Percentiles rank a stretch among this genome's conserved stretches.
phyloP scores from a whole-genome alignment of 2,888 invertebrate species.

The Lasioglossum leucozonium region DNA sequence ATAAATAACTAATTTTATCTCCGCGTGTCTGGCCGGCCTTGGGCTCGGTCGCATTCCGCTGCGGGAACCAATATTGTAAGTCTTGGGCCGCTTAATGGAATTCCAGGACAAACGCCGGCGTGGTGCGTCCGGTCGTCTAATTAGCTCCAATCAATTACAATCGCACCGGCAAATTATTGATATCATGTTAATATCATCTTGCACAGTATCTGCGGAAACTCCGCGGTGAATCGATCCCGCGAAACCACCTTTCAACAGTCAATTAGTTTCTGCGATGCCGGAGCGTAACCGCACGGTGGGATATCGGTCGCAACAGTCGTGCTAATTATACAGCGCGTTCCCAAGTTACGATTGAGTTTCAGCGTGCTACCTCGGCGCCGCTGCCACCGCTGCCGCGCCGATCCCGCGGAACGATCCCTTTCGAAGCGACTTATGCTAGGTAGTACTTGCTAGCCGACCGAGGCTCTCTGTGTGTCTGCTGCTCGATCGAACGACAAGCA shows the following conservation, averaged over 20 bases:
- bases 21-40: neutral
- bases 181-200: slow-evolving; percentile 44
- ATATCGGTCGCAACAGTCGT: slow-evolving; percentile 60
- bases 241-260: slow-evolving; percentile 60
- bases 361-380: slow-evolving; percentile 56
- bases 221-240: slow-evolving; percentile 48
- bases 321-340: slow-evolving; percentile 64
- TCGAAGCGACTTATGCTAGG: slow-evolving; percentile 26
- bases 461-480: neutral
- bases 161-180: slow-evolving; percentile 41
- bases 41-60: neutral
- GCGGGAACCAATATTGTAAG: neutral
- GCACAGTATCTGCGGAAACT: slow-evolving; percentile 46
- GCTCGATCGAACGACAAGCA: neutral
- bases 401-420: slow-evolving; percentile 44
- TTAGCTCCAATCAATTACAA: slow-evolving; percentile 37
- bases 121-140: neutral
- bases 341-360: slow-evolving; percentile 67
- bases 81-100: neutral
- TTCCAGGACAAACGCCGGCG: neutral
- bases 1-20: slow-evolving; percentile 7
- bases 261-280: slow-evolving; percentile 57
- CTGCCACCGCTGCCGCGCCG: slow-evolving; percentile 27
- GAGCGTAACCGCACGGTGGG: slow-evolving; percentile 55
- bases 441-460: slow-evolving; percentile 16